Percentiles rank a stretch among this genome's conserved stretches.
Evolutionary conservation across 2,888 invertebrate genomes (phyloP).

Genomic region (Hipparchia sbordonii): DNA sequence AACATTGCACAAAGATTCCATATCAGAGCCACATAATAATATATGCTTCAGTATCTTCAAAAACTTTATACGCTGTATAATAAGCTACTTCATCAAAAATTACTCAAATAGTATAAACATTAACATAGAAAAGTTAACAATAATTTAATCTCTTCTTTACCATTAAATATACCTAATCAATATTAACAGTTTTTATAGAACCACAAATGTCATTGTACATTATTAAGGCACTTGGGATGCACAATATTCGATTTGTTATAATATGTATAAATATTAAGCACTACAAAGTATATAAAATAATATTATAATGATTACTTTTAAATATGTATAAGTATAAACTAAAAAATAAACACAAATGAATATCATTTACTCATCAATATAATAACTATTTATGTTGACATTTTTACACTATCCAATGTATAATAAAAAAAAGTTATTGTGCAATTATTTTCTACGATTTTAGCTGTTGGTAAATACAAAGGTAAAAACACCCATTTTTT

Average conservation of each 20-base stretch:
- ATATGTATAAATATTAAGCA: conserved; percentile 74
- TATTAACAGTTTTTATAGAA: conserved; percentile 75
- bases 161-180: conserved; percentile 68
- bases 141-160: conserved; percentile 81
- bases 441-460: not conserved
- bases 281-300: conserved; percentile 66
- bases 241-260: conserved; percentile 62
- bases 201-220: conserved; percentile 77
- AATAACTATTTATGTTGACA: conserved; percentile 37
- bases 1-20: too few relatives aligned
- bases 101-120: conserved; percentile 61
- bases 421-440: not conserved
- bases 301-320: conserved; percentile 55
- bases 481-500: not conserved
- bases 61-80: conserved; percentile 20
- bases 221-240: conserved; percentile 80
- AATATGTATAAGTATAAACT: conserved; percentile 22
- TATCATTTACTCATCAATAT: conserved; percentile 62
- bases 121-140: conserved; percentile 81
- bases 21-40: too few relatives aligned
- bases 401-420: not conserved
- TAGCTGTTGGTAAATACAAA: not conserved
- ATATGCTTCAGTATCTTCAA: too few relatives aligned
- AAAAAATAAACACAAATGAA: conserved; percentile 42
- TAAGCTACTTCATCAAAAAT: conserved; percentile 44